phyloP scores from a whole-genome alignment of 2,113 vertebrate species.

The Oryzias celebensis region DNA sequence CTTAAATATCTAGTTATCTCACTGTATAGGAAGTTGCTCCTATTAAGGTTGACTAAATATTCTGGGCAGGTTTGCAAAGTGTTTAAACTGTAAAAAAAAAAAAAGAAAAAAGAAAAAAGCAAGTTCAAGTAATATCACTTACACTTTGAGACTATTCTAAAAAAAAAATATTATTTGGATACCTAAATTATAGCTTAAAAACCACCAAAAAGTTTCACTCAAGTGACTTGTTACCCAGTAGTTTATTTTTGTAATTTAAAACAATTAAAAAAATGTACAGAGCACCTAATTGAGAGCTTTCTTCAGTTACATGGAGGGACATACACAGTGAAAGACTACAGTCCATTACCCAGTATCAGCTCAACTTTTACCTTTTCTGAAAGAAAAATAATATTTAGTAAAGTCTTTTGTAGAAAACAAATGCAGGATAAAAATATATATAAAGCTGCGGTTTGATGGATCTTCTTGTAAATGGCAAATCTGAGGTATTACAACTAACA shows the following conservation, averaged over 20 bases:
- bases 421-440: conserved; percentile 6
- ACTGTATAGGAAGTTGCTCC: too few species aligned
- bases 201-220: neutral
- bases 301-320: conserved; percentile 26
- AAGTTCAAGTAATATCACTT: too few species aligned
- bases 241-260: conserved; percentile 71
- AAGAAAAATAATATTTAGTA: conserved; percentile 22
- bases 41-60: too few species aligned
- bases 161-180: too few species aligned
- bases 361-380: conserved; percentile 8
- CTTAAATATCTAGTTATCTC: too few species aligned
- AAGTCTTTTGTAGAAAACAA: conserved; percentile 47
- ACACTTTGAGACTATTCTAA: too few species aligned
- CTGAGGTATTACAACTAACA: conserved; percentile 52
- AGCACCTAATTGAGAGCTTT: conserved; percentile 44
- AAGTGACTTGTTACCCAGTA: conserved; percentile 33
- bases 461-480: conserved; percentile 34
- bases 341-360: conserved; percentile 16
- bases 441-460: conserved; percentile 37
- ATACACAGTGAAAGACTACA: conserved; percentile 28
- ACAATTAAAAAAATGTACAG: conserved; percentile 67
- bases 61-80: too few species aligned
- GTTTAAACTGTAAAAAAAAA: too few species aligned
- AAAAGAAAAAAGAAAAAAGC: too few species aligned
- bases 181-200: neutral